phyloP scores from a whole-genome alignment of 2,113 vertebrate species.

The Seriola quinqueradiata region DNA sequence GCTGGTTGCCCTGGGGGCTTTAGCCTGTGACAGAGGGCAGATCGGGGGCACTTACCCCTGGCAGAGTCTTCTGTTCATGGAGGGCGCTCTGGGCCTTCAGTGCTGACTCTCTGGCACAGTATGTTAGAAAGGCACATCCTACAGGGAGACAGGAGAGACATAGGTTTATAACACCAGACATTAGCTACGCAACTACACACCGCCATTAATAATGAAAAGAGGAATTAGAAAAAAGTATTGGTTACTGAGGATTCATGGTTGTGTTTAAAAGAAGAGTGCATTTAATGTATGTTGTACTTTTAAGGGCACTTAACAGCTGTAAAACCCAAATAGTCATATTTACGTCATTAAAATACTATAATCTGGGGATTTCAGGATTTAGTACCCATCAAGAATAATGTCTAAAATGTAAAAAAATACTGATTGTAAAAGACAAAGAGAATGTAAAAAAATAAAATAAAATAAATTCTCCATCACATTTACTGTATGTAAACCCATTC shows the following conservation, averaged over 20 bases:
- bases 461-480: background rate
- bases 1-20: slow-evolving; percentile 57
- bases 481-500: slow-evolving; percentile 14
- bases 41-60: slow-evolving; percentile 91
- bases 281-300: slow-evolving; percentile 4
- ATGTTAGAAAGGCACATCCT: slow-evolving; percentile 99
- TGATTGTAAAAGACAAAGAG: slow-evolving; percentile 6
- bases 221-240: background rate
- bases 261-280: background rate
- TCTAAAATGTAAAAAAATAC: background rate
- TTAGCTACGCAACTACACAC: slow-evolving; percentile 17
- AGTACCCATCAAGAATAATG: slow-evolving; percentile 7
- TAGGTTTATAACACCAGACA: slow-evolving; percentile 31
- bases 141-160: slow-evolving; percentile 66
- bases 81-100: slow-evolving; percentile 98
- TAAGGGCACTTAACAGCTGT: background rate
- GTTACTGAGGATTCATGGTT: background rate
- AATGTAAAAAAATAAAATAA: background rate
- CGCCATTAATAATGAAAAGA: background rate
- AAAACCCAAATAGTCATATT: background rate
- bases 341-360: background rate
- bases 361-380: slow-evolving; percentile 12
- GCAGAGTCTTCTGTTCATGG: slow-evolving; percentile 98
- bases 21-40: slow-evolving; percentile 72
- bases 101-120: slow-evolving; percentile 98